Percentiles rank a stretch among this genome's conserved stretches.
Evolutionary conservation across 2,888 invertebrate genomes (phyloP).

Genomic region (Melinaea marsaeus): DNA sequence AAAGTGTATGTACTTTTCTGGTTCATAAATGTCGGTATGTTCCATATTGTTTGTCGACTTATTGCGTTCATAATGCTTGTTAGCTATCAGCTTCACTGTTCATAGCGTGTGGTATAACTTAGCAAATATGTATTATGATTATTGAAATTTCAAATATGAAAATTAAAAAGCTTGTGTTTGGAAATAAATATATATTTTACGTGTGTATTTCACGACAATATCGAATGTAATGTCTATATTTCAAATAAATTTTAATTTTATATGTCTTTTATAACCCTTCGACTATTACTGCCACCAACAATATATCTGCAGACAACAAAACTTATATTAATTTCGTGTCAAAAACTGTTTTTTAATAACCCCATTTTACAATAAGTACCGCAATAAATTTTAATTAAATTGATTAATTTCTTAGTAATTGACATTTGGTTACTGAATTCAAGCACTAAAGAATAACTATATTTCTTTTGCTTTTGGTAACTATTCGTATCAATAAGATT

Average conservation of each 20-base stretch:
- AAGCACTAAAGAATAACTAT: no score
- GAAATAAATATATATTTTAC: not conserved
- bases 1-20: constrained; percentile 14
- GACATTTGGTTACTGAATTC: no score
- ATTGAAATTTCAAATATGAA: not conserved
- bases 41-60: constrained; percentile 44
- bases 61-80: constrained; percentile 64
- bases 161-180: no score
- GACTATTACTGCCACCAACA: constrained; percentile 8
- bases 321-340: constrained; percentile 48
- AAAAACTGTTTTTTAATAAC: constrained; percentile 45
- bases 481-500: no score
- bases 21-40: constrained; percentile 21
- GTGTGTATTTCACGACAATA: constrained; percentile 23
- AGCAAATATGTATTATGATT: not conserved
- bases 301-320: constrained; percentile 52
- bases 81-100: constrained; percentile 50
- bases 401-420: no score
- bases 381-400: not conserved
- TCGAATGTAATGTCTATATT: no score
- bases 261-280: no score
- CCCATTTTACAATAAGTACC: constrained; percentile 10
- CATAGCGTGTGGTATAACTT: constrained; percentile 24
- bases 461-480: no score
- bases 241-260: no score